Base-by-base conservation (phyloP, 1,140 invertebrate genomes). In the Zaprionus tsacasi region DNA sequence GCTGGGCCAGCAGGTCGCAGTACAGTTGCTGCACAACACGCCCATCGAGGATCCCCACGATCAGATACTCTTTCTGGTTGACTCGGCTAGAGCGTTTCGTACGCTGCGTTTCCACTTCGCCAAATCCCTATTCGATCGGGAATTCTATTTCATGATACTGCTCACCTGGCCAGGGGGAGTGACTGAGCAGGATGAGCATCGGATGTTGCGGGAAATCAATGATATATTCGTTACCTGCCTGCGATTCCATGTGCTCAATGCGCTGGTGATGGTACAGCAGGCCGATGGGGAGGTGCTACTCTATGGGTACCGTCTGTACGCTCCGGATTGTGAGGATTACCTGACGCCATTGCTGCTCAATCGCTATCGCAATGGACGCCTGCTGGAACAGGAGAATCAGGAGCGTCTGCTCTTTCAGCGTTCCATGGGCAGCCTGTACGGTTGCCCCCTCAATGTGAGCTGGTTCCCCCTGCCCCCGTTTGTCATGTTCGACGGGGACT, bases 71-170 rank as follows among this genome's bases (percentile, higher is more conserved):
- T 82, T 89, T 12, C 36, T 89, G 45, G 68, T 89, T 3, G 70
- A 89, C n/a, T 72, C 70, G 7, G 38, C 72, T 5, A 38, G 54
- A 13, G 65, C 79, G 11, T 89, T 89, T 25, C 65, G 68, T 0
- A 48, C 50, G 1, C 25, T 89, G 6, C 59, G 56, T 0, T 79
- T 79, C 33, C 27, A 82, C 6, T 82, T 85, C 6, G 43, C 72
- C 21, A 68, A 70, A 0, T 17, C 57, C 0, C 61, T 79, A 10
- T 59, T 70, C 7, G 71, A 76, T 30, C 35, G 71, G 8, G 81
- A 89, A 35, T 86, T 80, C 27, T 54, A 75, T n/a, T 90, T 89
- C 1, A 33, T 90, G 11, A 90, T 89, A 11, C 27, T 89, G 54
- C 45, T 82, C 5, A 70, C 79, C 0, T 60, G 68, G 15, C 63